Conservation (phyloP, 2,797 vertebrate genomes). For the Pseudomugil tenellus region DNA sequence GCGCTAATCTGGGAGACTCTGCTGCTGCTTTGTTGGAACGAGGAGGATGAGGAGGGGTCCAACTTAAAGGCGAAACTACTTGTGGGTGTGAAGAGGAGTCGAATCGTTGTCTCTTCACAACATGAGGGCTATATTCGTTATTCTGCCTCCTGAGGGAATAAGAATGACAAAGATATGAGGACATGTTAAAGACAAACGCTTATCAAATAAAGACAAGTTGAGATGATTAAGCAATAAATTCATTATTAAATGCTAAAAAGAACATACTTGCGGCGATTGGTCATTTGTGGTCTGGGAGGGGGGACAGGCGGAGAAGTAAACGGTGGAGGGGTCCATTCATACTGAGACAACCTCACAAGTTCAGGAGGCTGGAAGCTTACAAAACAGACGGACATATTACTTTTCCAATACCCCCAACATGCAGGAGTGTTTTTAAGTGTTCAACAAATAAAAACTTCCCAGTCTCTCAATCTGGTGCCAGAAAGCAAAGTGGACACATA, state of each 20-base stretch:
- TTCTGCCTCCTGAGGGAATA: conserved; percentile 83
- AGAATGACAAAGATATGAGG: not conserved
- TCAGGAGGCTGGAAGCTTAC: conserved; percentile 38
- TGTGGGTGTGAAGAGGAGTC: conserved; percentile 66
- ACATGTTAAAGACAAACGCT: not conserved
- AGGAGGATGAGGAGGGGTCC: conserved; percentile 27
- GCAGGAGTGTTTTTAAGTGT: not conserved
- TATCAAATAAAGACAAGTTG: not conserved
- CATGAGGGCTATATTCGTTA: conserved; percentile 69
- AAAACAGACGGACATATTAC: conserved; percentile 14
- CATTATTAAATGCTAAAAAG: not conserved
- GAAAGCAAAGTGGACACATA: not conserved
- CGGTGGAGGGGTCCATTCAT: conserved; percentile 57
- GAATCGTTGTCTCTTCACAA: conserved; percentile 86
- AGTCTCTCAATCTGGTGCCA: not conserved
- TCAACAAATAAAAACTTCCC: not conserved
- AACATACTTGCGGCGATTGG: conserved; percentile 69
- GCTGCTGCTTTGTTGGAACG: conserved; percentile 72
- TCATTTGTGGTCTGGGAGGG: conserved; percentile 13
- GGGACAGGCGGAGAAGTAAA: conserved; percentile 6
- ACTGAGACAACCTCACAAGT: conserved; percentile 26
- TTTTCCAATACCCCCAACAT: not conserved
- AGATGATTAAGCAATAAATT: not conserved
- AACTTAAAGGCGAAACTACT: conserved; percentile 13
- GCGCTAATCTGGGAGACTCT: conserved; percentile 64